Evolutionary conservation across 1,140 invertebrate species (phyloP).

Genomic region (Bilobella aurantiaca): DNA sequence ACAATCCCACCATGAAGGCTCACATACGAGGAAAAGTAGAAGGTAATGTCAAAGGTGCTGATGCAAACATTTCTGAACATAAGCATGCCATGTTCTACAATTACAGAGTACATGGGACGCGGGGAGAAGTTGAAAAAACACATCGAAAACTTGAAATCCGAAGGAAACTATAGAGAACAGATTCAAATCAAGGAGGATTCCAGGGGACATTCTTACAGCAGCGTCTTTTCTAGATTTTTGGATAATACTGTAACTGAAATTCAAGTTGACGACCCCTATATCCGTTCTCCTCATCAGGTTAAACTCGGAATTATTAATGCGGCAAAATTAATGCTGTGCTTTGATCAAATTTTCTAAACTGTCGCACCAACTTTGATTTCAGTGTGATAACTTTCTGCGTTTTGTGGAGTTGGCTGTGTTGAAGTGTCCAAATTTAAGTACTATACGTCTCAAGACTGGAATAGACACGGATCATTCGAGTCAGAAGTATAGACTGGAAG

Average conservation of each 20-base stretch:
- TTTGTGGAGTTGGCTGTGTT: slow-evolving; percentile 69
- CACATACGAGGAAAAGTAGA: background rate
- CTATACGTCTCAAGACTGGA: slow-evolving; percentile 56
- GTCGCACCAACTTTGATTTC: background rate
- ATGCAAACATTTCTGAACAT: background rate
- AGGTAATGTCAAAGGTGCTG: no score
- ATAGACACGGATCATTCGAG: slow-evolving; percentile 41
- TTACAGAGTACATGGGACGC: slow-evolving; percentile 61
- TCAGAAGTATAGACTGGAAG: slow-evolving; percentile 37
- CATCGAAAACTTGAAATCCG: slow-evolving; percentile 55
- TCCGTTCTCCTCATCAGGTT: slow-evolving; percentile 75
- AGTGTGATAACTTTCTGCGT: slow-evolving; percentile 76
- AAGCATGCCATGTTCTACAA: background rate
- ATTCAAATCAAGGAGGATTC: slow-evolving; percentile 65
- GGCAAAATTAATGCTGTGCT: no score
- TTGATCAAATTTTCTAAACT: background rate
- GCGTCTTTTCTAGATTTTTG: slow-evolving; percentile 68
- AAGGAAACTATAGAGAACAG: slow-evolving; percentile 65
- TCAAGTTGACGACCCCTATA: slow-evolving; percentile 75
- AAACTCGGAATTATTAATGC: no score
- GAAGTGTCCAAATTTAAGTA: slow-evolving; percentile 54
- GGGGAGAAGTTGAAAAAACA: slow-evolving; percentile 69
- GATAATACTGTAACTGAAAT: slow-evolving; percentile 58
- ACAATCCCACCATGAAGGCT: slow-evolving; percentile 44
- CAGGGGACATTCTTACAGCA: slow-evolving; percentile 62